These are phyloP conservation scores for Linnaemya tessellans DNA, from an alignment of 2,888 invertebrate species.

Conservation along the genomic window DNA sequence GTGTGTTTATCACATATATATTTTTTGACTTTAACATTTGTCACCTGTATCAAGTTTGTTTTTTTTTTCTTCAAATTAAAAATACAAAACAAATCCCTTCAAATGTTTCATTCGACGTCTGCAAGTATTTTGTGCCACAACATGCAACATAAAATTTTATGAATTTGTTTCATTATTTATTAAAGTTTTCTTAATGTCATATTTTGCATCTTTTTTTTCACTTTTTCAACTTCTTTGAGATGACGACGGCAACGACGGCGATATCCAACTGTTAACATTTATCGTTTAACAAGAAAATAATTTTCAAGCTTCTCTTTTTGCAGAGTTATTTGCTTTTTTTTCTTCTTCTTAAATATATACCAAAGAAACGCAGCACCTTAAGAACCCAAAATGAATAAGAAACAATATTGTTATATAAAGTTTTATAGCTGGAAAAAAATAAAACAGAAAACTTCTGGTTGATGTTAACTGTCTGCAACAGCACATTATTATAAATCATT, in stretches of 20 bases:
- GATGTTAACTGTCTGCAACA: conserved; percentile 67
- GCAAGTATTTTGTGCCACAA: conserved; percentile 6
- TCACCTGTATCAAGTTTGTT: background rate
- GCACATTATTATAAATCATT: conserved; percentile 70
- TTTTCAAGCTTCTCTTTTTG: conserved; percentile 65
- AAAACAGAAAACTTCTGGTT: conserved; percentile 62
- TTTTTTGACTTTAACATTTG: background rate
- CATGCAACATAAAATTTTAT: conserved; percentile 45
- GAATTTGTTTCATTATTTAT: conserved; percentile 62
- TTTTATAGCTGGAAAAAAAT: conserved; percentile 43
- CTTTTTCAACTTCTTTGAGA: background rate
- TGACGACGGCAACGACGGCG: conserved; percentile 51
- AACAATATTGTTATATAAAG: conserved; percentile 51
- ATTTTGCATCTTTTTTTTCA: conserved; percentile 15
- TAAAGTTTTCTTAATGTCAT: conserved; percentile 60
- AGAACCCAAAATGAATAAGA: background rate
- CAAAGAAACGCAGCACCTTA: conserved; percentile 11
- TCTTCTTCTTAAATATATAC: background rate
- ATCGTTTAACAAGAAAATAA: conserved; percentile 71
- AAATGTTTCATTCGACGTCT: conserved; percentile 28
- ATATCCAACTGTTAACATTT: conserved; percentile 72
- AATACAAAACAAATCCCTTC: conserved; percentile 22
- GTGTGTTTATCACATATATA: too few relatives aligned
- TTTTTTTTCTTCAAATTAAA: background rate
- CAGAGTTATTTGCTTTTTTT: background rate